These are phyloP conservation scores for Euglossa dilemma DNA, from an alignment of 1,140 invertebrate genomes.

Conservation along the genomic window DNA sequence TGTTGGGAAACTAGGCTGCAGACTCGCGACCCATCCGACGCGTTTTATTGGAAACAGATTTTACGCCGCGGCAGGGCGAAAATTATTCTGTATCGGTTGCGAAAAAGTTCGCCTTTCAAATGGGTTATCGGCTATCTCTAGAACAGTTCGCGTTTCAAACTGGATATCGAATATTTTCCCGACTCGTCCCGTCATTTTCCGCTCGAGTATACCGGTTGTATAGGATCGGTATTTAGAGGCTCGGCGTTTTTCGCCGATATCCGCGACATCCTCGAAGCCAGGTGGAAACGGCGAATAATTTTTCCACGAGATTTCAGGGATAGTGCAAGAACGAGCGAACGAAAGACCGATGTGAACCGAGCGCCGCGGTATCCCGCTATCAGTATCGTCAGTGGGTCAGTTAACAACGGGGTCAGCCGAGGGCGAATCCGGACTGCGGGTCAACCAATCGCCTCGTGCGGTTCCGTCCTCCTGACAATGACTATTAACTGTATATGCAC, in stretches of 20 bases:
- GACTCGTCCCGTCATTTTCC: too few relatives aligned
- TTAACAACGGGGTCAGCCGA: slow-evolving; percentile 76
- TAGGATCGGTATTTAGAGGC: too few relatives aligned
- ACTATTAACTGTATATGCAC: slow-evolving; percentile 66
- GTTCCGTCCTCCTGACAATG: slow-evolving; percentile 65
- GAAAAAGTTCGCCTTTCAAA: slow-evolving; percentile 17
- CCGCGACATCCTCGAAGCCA: too few relatives aligned
- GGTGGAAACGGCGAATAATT: background rate
- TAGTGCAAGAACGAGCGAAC: background rate
- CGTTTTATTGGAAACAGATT: slow-evolving; percentile 31
- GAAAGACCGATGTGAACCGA: slow-evolving; percentile 38
- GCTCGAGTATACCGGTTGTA: too few relatives aligned
- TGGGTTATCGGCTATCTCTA: background rate
- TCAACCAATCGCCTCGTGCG: slow-evolving; percentile 70
- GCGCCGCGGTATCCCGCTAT: slow-evolving; percentile 54
- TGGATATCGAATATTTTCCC: too few relatives aligned
- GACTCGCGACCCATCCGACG: background rate
- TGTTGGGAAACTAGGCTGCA: slow-evolving; percentile 33
- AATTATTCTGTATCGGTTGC: background rate
- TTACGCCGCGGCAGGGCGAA: background rate
- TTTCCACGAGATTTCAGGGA: background rate
- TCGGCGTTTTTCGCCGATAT: too few relatives aligned
- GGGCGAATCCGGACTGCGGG: slow-evolving; percentile 73
- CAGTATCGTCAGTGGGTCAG: slow-evolving; percentile 76
- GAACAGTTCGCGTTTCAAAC: background rate